A percentile compares a stretch with the other conserved stretches of the same genome.
These are phyloP conservation scores for Pachypsylla venusta DNA, from an alignment of 1,140 invertebrate genomes.

Conservation along the genomic window DNA sequence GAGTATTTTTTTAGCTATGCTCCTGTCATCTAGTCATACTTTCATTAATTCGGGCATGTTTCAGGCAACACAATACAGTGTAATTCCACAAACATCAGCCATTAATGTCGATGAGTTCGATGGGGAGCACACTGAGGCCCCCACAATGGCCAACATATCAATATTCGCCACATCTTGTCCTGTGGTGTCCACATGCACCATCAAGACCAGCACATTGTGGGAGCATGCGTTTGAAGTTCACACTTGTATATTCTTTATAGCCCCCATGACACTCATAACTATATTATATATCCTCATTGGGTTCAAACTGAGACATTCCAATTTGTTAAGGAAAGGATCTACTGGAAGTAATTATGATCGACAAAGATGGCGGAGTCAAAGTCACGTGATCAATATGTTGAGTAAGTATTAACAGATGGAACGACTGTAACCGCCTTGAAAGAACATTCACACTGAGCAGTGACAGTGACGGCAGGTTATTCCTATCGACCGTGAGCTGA, in stretches of 20 bases:
- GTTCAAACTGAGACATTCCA: conserved; percentile 48
- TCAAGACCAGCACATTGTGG: background rate
- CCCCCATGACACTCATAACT: conserved; percentile 72
- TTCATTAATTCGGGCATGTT: no score
- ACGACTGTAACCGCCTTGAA: background rate
- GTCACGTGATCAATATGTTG: conserved; percentile 48
- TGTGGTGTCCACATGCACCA: conserved; percentile 7
- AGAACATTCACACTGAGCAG: no score
- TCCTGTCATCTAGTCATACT: no score
- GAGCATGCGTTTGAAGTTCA: conserved; percentile 67
- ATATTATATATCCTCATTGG: conserved; percentile 73
- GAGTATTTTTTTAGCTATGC: no score
- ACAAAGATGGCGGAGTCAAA: conserved; percentile 29
- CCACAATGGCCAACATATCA: background rate
- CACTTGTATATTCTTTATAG: conserved; percentile 67
- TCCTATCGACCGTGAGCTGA: no score
- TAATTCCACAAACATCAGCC: background rate
- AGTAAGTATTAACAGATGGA: no score
- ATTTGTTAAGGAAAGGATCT: conserved; percentile 31
- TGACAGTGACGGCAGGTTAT: no score
- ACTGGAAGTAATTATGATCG: conserved; percentile 11
- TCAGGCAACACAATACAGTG: conserved; percentile 2
- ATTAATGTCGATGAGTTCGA: background rate
- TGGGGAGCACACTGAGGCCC: background rate
- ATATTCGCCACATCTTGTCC: background rate